Percentiles rank a stretch among this genome's conserved stretches.
These are phyloP conservation scores for Choristoneura fumiferana DNA, from an alignment of 1,140 invertebrate genomes.

Conservation along the genomic window DNA sequence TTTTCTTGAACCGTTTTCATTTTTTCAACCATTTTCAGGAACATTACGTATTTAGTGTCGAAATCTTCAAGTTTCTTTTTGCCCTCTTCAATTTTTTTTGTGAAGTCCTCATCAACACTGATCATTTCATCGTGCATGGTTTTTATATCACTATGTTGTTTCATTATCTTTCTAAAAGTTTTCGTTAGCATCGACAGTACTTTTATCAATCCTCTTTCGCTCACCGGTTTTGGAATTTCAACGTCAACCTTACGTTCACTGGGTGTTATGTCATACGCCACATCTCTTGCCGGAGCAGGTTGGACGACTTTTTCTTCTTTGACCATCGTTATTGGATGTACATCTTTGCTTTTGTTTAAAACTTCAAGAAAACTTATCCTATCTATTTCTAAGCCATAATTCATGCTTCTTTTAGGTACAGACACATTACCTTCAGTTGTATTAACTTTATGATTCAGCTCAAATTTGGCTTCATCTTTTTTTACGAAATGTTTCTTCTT, in stretches of 20 bases:
- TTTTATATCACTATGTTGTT: conserved; percentile 63
- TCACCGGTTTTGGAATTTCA: conserved; percentile 38
- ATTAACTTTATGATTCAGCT: conserved; percentile 19
- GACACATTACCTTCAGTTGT: conserved; percentile 2
- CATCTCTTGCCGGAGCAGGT: conserved; percentile 34
- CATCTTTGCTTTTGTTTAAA: conserved; percentile 35
- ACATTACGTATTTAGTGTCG: conserved; percentile 46
- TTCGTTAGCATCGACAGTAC: conserved; percentile 61
- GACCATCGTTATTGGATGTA: conserved; percentile 21
- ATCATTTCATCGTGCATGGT: conserved; percentile 46
- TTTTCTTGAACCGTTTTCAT: conserved; percentile 41
- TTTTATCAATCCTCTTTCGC: conserved; percentile 60
- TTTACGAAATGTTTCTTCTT: conserved; percentile 7
- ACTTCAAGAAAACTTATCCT: conserved; percentile 40
- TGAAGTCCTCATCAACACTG: conserved; percentile 47
- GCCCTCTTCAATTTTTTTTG: conserved; percentile 43
- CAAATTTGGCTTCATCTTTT: not conserved
- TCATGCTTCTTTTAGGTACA: conserved; percentile 46
- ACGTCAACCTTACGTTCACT: conserved; percentile 41
- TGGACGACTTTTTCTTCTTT: conserved; percentile 46
- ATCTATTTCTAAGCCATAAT: conserved; percentile 39
- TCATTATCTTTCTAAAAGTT: conserved; percentile 66
- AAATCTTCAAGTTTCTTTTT: conserved; percentile 53
- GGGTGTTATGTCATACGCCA: conserved; percentile 46
- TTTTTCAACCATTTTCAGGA: conserved; percentile 47